phyloP scores from a whole-genome alignment of 2,113 vertebrate species.

The Gadus macrocephalus region DNA sequence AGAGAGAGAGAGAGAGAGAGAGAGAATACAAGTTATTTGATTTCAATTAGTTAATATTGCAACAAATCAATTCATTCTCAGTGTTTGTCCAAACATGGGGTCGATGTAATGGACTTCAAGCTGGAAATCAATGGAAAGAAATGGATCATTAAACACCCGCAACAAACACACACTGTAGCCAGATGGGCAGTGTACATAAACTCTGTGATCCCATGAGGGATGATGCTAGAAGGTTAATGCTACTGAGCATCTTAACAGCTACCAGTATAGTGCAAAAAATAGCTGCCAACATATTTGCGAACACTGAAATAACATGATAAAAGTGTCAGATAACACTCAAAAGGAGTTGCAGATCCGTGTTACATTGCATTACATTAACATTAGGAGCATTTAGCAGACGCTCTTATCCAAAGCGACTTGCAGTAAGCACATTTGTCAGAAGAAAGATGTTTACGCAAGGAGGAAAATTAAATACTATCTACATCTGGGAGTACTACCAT shows the following conservation, averaged over 20 bases:
- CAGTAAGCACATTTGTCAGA: too few species aligned
- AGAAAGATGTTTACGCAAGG: too few species aligned
- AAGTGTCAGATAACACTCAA: neutral
- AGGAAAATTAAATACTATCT: too few species aligned
- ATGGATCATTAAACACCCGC: neutral
- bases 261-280: too few species aligned
- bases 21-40: neutral
- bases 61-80: neutral
- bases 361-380: too few species aligned
- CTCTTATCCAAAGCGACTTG: too few species aligned
- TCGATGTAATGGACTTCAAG: neutral
- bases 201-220: neutral
- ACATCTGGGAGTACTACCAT: too few species aligned
- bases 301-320: neutral
- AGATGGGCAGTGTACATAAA: neutral
- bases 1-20: too few species aligned
- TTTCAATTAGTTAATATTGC: neutral
- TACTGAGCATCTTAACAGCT: too few species aligned
- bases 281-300: neutral
- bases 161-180: neutral
- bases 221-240: too few species aligned
- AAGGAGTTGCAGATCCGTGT: too few species aligned
- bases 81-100: neutral
- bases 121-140: neutral
- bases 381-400: too few species aligned